phyloP scores from a whole-genome alignment of 2,113 vertebrate species.

The Apodemus speciosus region DNA sequence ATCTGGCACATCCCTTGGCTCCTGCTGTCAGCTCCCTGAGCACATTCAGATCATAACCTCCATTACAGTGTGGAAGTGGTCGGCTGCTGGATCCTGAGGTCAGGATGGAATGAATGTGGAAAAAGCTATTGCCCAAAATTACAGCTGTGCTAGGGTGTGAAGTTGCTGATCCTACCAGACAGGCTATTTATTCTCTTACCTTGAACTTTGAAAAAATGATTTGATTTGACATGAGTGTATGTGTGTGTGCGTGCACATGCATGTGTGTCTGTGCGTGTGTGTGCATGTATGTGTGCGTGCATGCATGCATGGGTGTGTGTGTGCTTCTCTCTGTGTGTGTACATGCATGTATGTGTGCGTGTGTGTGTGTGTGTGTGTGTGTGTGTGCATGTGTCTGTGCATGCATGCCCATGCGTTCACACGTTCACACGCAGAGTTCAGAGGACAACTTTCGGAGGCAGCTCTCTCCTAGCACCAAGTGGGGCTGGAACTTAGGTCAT shows the following conservation, averaged over 20 bases:
- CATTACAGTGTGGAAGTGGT: neutral
- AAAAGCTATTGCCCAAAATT: constrained; percentile 1
- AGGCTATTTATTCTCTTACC: neutral
- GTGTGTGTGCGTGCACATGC: neutral
- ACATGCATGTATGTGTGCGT: too few species aligned
- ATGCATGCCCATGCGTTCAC: too few species aligned
- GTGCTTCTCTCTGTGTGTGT: neutral
- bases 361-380: too few species aligned
- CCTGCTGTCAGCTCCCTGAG: neutral
- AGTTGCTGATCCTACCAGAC: neutral
- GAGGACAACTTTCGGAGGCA: neutral
- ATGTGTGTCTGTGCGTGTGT: too few species aligned
- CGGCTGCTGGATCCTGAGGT: neutral
- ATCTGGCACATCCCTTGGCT: neutral
- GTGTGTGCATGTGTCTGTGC: neutral
- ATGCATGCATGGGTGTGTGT: too few species aligned
- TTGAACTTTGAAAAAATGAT: neutral
- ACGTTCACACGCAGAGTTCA: neutral
- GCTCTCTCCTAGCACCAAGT: neutral
- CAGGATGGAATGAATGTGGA: neutral
- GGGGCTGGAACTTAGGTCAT: neutral
- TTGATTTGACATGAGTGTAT: neutral
- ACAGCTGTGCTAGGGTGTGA: neutral
- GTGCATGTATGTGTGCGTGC: neutral
- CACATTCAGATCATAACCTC: neutral